Base-by-base conservation (phyloP, 2,797 vertebrate species). In the Pangasius djambal region DNA sequence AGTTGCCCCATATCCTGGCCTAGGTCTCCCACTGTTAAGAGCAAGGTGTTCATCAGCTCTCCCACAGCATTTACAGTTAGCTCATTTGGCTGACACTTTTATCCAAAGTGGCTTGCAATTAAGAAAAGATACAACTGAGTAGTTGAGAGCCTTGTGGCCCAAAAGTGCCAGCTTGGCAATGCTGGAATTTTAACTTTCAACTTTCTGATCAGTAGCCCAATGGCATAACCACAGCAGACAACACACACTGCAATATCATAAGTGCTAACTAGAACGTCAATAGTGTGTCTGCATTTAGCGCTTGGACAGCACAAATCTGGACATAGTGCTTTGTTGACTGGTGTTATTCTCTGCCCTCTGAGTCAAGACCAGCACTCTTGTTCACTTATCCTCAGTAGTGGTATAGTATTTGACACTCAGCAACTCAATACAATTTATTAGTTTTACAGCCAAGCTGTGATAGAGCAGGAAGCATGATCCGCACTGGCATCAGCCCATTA, bases 401-500 rank as follows among this genome's bases (percentile, higher is more conserved):
- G 59, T 65, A n/a, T 48, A 65, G 40, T 48, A 67, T 83, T 55
- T 83, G 61, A 83, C 40, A n/a, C 15, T 16, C 82, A n/a, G 82
- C 61, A 72, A 31, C 65, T 70, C 65, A 40, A 40, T 25, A 25
- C 67, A 28, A 4, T 55, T 55, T 37, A 85, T 72, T 55, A 55
- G 31, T 55, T 55, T 85, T 67, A 85, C 67, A 55, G 25, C n/a
- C 50, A 55, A 69, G 63, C 31, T 44, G 59, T 18, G 40, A 40
- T 83, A 18, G 28, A 65, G n/a, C 63, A 52, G 83, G n/a, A 69
- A 69, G 44, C 48, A 20, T 52, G 48, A 37, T 70, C 50, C 15
- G 5, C 31, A 25, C 65, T 37, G 50, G 48, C 65, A 57, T 70
- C 12, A 55, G 6, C n/a, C 15, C 65, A 15, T 85, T 85, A 34